Percentiles rank a stretch among this genome's conserved stretches.
phyloP scores from a whole-genome alignment of 2,888 invertebrate genomes.

The Caenorhabditis sp. region DNA sequence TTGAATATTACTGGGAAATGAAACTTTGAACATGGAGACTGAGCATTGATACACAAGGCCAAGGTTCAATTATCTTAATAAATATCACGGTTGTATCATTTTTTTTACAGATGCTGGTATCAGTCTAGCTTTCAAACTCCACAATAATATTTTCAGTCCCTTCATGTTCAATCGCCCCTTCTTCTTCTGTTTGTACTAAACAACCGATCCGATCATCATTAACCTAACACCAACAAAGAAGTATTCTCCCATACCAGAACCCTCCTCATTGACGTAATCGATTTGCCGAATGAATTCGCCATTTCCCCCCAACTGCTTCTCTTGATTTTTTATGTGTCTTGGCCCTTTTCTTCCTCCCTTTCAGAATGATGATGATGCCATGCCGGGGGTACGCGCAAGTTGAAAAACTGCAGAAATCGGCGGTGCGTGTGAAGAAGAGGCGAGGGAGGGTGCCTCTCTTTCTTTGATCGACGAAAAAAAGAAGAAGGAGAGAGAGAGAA shows the following conservation, averaged over 20 bases:
- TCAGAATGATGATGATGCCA: conserved; percentile 41
- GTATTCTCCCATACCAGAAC: conserved; percentile 29
- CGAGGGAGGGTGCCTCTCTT: conserved; percentile 43
- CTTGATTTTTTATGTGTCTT: conserved; percentile 40
- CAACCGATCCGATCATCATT: neutral
- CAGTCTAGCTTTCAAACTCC: too few species aligned
- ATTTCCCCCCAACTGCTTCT: conserved; percentile 45
- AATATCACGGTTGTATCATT: too few species aligned
- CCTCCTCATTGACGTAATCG: conserved; percentile 25
- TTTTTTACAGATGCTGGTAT: too few species aligned
- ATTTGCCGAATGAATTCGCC: conserved; percentile 41
- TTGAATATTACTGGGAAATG: too few species aligned
- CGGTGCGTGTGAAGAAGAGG: conserved; percentile 53
- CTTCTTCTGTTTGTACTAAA: too few species aligned
- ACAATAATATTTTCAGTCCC: neutral
- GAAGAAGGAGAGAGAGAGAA: conserved; percentile 19
- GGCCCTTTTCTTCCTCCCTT: too few species aligned
- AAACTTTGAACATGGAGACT: too few species aligned
- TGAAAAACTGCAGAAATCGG: conserved; percentile 58
- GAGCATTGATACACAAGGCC: too few species aligned
- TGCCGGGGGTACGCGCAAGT: conserved; percentile 31
- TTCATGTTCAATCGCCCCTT: neutral
- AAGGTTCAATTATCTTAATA: too few species aligned
- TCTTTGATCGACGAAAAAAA: conserved; percentile 61
- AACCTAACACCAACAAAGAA: conserved; percentile 12